Conservation (phyloP, 1,140 invertebrate species). For the Uloborus diversus region DNA sequence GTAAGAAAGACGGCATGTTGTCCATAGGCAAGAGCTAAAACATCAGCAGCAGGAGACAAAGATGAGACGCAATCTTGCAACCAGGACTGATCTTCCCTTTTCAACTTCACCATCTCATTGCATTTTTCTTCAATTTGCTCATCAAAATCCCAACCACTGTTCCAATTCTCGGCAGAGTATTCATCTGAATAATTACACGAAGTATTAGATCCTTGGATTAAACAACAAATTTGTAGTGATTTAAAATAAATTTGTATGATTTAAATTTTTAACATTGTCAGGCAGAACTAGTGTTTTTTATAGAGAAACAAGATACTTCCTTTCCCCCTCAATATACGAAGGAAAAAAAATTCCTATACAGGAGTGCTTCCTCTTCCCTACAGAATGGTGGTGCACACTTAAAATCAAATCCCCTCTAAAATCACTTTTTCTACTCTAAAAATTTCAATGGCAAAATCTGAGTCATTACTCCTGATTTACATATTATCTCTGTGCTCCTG, state of each 20-base stretch:
- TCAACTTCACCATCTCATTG: conserved; percentile 55
- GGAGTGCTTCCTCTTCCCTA: no score
- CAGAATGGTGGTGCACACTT: no score
- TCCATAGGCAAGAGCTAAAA: conserved; percentile 75
- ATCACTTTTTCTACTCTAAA: background rate
- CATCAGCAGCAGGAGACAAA: conserved; percentile 77
- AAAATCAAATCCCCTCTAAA: no score
- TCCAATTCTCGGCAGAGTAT: conserved; percentile 55
- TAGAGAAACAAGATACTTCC: background rate
- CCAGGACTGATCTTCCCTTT: conserved; percentile 68
- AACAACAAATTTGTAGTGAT: background rate
- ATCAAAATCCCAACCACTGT: conserved; percentile 57
- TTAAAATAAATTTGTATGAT: background rate
- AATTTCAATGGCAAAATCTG: conserved; percentile 1
- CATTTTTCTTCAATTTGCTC: conserved; percentile 20
- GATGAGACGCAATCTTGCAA: conserved; percentile 76
- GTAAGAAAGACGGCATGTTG: conserved; percentile 74
- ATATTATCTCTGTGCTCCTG: no score
- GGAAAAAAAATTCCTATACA: background rate
- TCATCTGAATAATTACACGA: conserved; percentile 4
- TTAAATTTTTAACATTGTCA: background rate
- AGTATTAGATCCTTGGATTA: background rate
- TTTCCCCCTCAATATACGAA: background rate
- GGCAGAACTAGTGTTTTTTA: background rate
- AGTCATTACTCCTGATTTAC: no score